Evolutionary conservation across 2,888 invertebrate species (phyloP).

Genomic region (Plagiodera versicolora): DNA sequence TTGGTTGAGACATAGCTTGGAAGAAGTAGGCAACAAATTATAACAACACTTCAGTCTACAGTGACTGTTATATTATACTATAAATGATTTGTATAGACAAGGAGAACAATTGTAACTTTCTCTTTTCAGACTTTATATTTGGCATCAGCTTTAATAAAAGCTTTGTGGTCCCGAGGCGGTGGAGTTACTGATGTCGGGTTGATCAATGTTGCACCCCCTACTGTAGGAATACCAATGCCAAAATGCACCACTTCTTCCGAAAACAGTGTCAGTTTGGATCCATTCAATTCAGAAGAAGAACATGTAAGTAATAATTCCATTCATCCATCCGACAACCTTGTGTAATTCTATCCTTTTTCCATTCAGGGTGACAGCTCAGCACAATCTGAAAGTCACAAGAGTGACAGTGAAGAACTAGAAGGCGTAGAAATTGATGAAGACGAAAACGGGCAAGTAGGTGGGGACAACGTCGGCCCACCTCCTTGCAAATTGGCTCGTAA

Average conservation of each 20-base stretch:
- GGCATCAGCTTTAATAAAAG: slow-evolving; percentile 86
- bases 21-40: no score
- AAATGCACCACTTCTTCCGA: slow-evolving; percentile 71
- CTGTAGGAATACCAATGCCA: slow-evolving; percentile 56
- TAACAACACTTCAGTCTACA: no score
- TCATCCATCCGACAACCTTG: no score
- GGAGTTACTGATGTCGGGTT: slow-evolving; percentile 54
- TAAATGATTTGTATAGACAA: slow-evolving; percentile 7
- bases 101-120: no score
- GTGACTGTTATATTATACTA: no score
- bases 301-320: slow-evolving; percentile 53
- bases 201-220: slow-evolving; percentile 53
- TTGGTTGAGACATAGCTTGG: no score
- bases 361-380: slow-evolving; percentile 65
- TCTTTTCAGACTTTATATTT: slow-evolving; percentile 75
- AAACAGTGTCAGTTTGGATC: slow-evolving; percentile 78
- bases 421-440: slow-evolving; percentile 54
- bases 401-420: slow-evolving; percentile 55
- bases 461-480: slow-evolving; percentile 53
- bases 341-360: no score
- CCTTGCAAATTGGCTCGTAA: slow-evolving; percentile 58
- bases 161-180: slow-evolving; percentile 83
- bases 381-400: slow-evolving; percentile 59
- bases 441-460: slow-evolving; percentile 56
- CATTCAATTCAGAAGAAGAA: slow-evolving; percentile 79